phyloP scores from a whole-genome alignment of 2,888 invertebrate species.

The Synergus itoensis region DNA sequence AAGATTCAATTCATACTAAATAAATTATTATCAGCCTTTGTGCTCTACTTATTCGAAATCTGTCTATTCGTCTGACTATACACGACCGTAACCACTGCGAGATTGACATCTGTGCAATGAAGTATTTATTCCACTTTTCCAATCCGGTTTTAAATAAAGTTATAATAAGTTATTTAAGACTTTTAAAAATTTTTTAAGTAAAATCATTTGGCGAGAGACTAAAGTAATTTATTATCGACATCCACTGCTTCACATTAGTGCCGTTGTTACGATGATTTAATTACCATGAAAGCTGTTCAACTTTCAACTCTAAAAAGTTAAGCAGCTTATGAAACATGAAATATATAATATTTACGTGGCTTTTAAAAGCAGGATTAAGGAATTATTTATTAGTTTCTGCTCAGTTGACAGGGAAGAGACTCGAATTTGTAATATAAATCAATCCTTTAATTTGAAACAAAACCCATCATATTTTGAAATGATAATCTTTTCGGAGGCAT shows the following conservation, averaged over 20 bases:
- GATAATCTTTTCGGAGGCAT: neutral
- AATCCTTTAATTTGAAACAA: neutral
- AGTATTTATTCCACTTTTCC: neutral
- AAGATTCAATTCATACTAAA: no score
- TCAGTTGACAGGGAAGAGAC: neutral
- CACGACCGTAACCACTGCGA: neutral
- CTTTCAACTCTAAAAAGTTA: conserved; percentile 26
- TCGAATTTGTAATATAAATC: neutral
- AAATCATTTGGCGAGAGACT: neutral
- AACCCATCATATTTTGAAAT: neutral
- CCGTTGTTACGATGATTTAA: conserved; percentile 15
- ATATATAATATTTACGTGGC: conserved; percentile 9
- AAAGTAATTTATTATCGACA: conserved; percentile 42
- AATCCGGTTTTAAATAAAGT: neutral
- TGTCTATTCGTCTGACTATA: neutral
- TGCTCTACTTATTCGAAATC: neutral
- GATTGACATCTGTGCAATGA: neutral
- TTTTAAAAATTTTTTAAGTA: neutral
- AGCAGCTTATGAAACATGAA: conserved; percentile 33
- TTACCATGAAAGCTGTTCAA: conserved; percentile 4
- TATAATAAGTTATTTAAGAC: neutral
- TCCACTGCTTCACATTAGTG: neutral
- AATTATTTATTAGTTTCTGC: conserved; percentile 30
- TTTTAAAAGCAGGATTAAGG: conserved; percentile 28
- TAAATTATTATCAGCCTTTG: neutral